A percentile compares a stretch with the other conserved stretches of the same genome.
These are phyloP conservation scores for Cenopis cana DNA, from an alignment of 2,888 invertebrate species.

Conservation along the genomic window DNA sequence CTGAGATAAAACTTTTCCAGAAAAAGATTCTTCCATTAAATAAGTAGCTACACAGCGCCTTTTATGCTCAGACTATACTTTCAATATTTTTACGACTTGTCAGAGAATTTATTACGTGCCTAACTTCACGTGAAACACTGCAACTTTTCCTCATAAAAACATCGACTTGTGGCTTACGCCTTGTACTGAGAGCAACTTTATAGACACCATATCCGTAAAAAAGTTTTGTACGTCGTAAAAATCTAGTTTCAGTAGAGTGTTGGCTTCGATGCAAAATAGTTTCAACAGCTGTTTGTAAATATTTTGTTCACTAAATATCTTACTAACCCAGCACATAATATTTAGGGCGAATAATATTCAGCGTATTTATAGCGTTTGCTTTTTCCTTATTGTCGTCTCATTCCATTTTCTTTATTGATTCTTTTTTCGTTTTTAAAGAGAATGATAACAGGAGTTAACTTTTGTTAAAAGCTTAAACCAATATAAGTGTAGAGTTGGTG, in stretches of 20 bases:
- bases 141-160: constrained; percentile 34
- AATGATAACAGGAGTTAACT: too few species aligned
- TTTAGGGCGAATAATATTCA: too few species aligned
- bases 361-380: too few species aligned
- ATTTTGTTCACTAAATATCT: not conserved
- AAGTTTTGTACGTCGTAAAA: constrained; percentile 2
- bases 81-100: constrained; percentile 31
- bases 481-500: too few species aligned
- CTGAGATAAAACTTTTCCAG: constrained; percentile 15
- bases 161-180: constrained; percentile 21
- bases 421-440: too few species aligned
- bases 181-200: constrained; percentile 11
- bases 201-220: constrained; percentile 17
- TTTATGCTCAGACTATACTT: constrained; percentile 29
- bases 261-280: not conserved
- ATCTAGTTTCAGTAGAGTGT: constrained; percentile 10
- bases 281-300: not conserved
- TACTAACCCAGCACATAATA: too few species aligned
- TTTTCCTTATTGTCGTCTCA: too few species aligned
- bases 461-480: too few species aligned
- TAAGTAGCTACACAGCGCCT: constrained; percentile 16
- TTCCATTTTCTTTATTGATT: too few species aligned
- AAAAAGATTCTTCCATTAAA: constrained; percentile 28
- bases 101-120: constrained; percentile 33
- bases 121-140: constrained; percentile 25